These are phyloP conservation scores for Hymenopus coronatus DNA, from an alignment of 2,888 invertebrate genomes.

Conservation along the genomic window DNA sequence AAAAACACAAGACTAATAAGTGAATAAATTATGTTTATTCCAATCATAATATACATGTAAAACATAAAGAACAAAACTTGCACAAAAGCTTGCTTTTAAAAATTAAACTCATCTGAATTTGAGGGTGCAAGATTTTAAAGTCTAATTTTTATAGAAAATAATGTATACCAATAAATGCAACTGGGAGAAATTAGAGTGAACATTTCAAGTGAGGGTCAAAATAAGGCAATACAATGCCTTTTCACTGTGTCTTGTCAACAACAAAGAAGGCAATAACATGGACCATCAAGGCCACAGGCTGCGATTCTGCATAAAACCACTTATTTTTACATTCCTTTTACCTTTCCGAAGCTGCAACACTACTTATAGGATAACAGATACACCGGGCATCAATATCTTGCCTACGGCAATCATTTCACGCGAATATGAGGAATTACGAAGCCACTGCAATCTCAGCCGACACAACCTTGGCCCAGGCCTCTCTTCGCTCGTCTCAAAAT, in stretches of 20 bases:
- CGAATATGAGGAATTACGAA: conserved; percentile 5
- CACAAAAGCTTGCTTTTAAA: background rate
- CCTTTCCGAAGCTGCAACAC: conserved; percentile 31
- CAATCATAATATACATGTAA: conserved; percentile 2
- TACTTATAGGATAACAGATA: conserved; percentile 15
- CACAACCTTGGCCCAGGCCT: conserved; percentile 29
- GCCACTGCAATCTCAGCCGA: background rate
- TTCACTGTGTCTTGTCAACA: background rate
- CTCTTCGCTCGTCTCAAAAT: conserved; percentile 23
- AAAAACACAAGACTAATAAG: conserved; percentile 20
- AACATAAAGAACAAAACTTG: background rate
- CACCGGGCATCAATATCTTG: conserved; percentile 1
- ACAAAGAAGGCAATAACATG: conserved; percentile 19
- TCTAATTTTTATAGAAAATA: background rate
- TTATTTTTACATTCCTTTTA: conserved; percentile 11
- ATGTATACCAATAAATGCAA: background rate
- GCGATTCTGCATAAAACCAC: background rate
- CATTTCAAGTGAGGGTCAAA: background rate
- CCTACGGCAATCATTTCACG: background rate
- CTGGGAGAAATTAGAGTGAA: background rate
- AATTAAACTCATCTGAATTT: background rate
- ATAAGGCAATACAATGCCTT: background rate
- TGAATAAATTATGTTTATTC: background rate
- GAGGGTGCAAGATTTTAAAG: background rate
- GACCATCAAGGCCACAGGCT: conserved; percentile 21